Conservation (phyloP, 1,140 invertebrate genomes). For the Drosophila sproati region DNA sequence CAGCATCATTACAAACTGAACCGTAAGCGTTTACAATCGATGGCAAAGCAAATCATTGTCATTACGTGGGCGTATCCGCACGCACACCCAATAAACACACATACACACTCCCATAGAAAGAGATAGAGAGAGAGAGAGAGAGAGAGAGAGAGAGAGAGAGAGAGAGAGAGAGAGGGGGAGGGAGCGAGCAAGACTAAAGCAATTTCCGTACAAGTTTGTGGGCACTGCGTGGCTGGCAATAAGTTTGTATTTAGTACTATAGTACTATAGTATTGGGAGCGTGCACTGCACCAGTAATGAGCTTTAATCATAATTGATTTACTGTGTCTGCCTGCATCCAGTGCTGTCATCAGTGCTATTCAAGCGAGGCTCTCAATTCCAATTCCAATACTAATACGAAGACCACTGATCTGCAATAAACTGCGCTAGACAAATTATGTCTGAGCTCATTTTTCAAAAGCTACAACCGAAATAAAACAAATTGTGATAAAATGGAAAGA, state of each 20-base stretch:
- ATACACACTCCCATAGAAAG: conserved; percentile 5
- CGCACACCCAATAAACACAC: conserved; percentile 23
- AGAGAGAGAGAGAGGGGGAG: not conserved
- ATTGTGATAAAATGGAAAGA: not conserved
- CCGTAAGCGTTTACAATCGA: conserved; percentile 59
- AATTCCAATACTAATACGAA: conserved; percentile 29
- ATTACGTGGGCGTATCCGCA: conserved; percentile 66
- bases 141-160: not conserved
- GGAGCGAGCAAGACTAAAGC: conserved; percentile 23
- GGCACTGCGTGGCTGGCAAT: conserved; percentile 38
- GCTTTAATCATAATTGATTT: conserved; percentile 83
- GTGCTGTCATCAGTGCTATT: conserved; percentile 63
- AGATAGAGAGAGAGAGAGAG: not conserved
- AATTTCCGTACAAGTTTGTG: conserved; percentile 76
- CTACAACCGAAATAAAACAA: conserved; percentile 8
- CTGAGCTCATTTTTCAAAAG: conserved; percentile 71
- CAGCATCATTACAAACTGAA: conserved; percentile 53
- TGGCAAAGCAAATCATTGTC: conserved; percentile 75
- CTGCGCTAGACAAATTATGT: conserved; percentile 71
- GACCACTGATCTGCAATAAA: conserved; percentile 69
- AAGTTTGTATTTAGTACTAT: conserved; percentile 41
- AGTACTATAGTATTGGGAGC: conserved; percentile 17
- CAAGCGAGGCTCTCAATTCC: conserved; percentile 13
- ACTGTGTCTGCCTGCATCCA: conserved; percentile 41
- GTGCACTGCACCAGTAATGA: conserved; percentile 70